Base-by-base conservation (phyloP, 2,797 vertebrate species). In the Chloroceryle amazona region DNA sequence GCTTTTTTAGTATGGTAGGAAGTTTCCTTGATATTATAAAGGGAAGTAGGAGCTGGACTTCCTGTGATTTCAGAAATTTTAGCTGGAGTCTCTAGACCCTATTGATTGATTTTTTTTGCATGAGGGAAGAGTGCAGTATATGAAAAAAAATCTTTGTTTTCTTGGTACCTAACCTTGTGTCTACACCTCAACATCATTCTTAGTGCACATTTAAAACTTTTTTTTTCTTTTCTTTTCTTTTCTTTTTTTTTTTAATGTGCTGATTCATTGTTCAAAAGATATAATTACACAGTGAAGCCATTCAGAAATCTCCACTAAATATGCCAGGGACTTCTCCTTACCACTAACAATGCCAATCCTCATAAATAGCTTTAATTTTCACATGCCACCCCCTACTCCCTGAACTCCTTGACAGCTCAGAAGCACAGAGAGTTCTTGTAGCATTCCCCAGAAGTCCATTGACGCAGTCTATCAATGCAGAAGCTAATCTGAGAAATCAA, bases 281-380 rank as follows among this genome's bases (percentile, higher is more conserved):
- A 83, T 25, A 87, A 96, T 94, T 91, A 67, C 44, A 83, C 41
- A 80, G 46, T 60, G 23, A 82, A 91, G 20, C 44, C 4, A 85
- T 80, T 94, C 46, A 90, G 92, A 93, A 93, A 60, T 60, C 33
- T 70, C 44, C 73, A 29, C 28, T 57, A 85, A 95, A 94, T 60
- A 73, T 31, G 33, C 61, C 31, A 94, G 62, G 22, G 67, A 76
- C 52, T 18, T 8, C 63, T 90, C 55, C 78, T 85, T 67, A 82
- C 33, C 63, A 76, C 37, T 67, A 82, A 76, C 23, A 85, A 83
- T 71, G 54, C 16, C 31, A 76, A 19, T 60, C 18, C n/a, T 82
- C 22, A 16, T 81, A 89, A 95, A 90, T 92, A 78, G 22, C 67
- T 93, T 73, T 84, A 92, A 87, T 90, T 93, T 93, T 80, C 60